Evolutionary conservation across 2,888 invertebrate genomes (phyloP).

Genomic region (Chymomyza fuscimana): DNA sequence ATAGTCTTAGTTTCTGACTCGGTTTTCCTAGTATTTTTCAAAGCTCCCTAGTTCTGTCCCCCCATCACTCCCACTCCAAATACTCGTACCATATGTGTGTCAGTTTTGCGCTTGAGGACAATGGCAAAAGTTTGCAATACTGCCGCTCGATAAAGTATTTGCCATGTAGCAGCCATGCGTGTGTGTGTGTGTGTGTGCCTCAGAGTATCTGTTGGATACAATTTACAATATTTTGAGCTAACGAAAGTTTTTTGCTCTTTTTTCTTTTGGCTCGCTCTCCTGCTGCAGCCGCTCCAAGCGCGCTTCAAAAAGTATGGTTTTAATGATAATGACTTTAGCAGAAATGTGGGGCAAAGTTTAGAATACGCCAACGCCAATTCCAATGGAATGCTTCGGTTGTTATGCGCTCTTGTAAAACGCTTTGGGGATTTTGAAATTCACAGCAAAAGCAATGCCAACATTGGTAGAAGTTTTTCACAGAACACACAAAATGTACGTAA

Average conservation of each 20-base stretch:
- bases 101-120: constrained; percentile 45
- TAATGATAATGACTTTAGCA: constrained; percentile 71
- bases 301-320: constrained; percentile 64
- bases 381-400: background rate
- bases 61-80: background rate
- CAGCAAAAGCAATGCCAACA: constrained; percentile 23
- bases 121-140: constrained; percentile 63
- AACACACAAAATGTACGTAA: constrained; percentile 1
- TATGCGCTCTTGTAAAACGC: constrained; percentile 39
- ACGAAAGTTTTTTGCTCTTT: constrained; percentile 55
- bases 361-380: constrained; percentile 38
- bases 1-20: background rate
- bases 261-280: background rate
- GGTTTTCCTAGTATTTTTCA: background rate
- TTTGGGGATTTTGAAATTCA: constrained; percentile 63
- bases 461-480: constrained; percentile 46
- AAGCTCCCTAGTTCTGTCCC: background rate
- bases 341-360: constrained; percentile 68
- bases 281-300: constrained; percentile 7
- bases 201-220: constrained; percentile 21
- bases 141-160: constrained; percentile 71
- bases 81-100: constrained; percentile 23
- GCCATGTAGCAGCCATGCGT: constrained; percentile 17
- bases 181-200: constrained; percentile 11
- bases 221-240: constrained; percentile 66